Conservation (phyloP, 2,888 invertebrate species). For the Cephus pygmeus region DNA sequence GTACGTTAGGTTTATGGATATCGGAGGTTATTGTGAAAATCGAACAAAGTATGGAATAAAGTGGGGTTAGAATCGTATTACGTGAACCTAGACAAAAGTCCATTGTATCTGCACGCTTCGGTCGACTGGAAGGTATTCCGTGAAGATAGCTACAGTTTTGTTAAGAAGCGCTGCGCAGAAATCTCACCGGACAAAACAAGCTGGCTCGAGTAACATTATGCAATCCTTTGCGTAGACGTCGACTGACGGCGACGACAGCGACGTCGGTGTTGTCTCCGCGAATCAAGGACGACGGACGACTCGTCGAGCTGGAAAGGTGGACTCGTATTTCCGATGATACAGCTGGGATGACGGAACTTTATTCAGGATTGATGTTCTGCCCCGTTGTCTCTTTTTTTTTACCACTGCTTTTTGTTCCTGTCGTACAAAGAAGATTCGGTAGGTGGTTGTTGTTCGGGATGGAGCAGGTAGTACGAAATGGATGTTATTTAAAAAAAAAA, state of each 20-base stretch:
- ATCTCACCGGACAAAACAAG: background rate
- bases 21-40: background rate
- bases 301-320: background rate
- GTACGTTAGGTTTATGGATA: background rate
- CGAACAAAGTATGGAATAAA: background rate
- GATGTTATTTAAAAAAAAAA: background rate
- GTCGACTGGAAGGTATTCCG: background rate
- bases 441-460: background rate
- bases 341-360: background rate
- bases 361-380: background rate
- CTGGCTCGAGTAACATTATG: conserved; percentile 38
- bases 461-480: background rate
- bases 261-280: background rate
- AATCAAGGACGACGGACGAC: conserved; percentile 21
- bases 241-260: background rate
- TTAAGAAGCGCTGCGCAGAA: background rate
- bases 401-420: background rate
- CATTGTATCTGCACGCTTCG: background rate
- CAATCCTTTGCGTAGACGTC: conserved; percentile 35
- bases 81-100: background rate
- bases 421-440: background rate
- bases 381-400: background rate
- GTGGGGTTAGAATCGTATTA: background rate
- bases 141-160: background rate
- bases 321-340: conserved; percentile 22